Evolutionary conservation across 2,113 vertebrate species (phyloP), one percentile per base, ranked within the genome.

Genomic region (Heterocephalus glaber): DNA sequence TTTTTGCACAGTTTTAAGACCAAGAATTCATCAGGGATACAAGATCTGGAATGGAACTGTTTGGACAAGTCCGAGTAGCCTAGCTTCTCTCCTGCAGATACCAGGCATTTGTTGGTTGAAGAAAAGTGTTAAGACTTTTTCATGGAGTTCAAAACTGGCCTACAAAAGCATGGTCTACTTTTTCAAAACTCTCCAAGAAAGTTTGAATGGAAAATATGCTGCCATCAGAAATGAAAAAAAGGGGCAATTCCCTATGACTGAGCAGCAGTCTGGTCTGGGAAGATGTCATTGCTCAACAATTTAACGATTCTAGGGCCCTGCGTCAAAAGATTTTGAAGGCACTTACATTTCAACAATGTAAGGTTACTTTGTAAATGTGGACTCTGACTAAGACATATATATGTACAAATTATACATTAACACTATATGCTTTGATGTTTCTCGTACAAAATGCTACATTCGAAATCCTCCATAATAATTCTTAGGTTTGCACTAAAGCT

Each of bases 281-380:
- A 86, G 65, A 74, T 58, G 22, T 61, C 66, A 77, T 13, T 86
- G 30, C 61, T 92, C n/a, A 77, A 35, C 41, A 91, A 7, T 3
- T 86, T 38, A 86, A 87, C 80, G 56, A 68, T 86, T 87, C 82
- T 66, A 87, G 33, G n/a, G 14, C 10, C 49, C 77, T 66, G 41
- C 72, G 26, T 94, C 47, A 83, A 76, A 96, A 90, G 20, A 80
- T 90, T 80, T 63, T 92, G 74, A 87, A 95, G 16, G 38, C n/a
- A 90, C 49, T 76, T 41, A 60, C 24, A 90, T 92, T 84, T 87
- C 47, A 80, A 85, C 26, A n/a, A 63, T 61, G 30, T 38, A 65
- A 95, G 24, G 54, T 54, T 85, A 90, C 16, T 58, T 95, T 92
- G 61, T 54, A 63, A 94, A 79, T 87, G 38, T 38, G 49, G 4